A percentile compares a stretch with the other conserved stretches of the same genome.
Conservation (phyloP, 2,888 invertebrate species). For the Neoaliturus tenellus region DNA sequence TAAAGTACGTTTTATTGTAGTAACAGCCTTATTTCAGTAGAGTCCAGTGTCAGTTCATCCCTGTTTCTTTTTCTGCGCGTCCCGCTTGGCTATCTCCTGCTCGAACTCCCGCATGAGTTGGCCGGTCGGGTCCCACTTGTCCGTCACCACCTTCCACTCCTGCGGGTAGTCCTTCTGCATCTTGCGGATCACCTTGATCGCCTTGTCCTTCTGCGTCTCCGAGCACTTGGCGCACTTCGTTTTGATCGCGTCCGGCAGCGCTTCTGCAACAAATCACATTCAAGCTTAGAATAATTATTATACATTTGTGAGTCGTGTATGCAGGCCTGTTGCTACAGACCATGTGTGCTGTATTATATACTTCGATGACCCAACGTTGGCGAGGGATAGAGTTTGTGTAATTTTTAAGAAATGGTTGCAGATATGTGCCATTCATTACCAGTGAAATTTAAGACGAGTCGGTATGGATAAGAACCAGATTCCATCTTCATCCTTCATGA, state of each 20-base stretch:
- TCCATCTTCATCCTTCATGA: too few species aligned
- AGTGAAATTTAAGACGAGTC: too few species aligned
- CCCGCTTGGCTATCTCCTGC: background rate
- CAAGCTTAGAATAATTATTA: too few species aligned
- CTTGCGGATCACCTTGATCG: constrained; percentile 62
- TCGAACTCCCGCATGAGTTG: constrained; percentile 38
- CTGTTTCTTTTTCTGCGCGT: background rate
- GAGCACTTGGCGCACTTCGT: constrained; percentile 66
- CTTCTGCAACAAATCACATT: constrained; percentile 64
- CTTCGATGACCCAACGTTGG: too few species aligned
- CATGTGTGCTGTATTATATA: too few species aligned
- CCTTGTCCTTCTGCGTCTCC: constrained; percentile 61
- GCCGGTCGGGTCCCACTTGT: constrained; percentile 66
- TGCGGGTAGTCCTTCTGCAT: constrained; percentile 63
- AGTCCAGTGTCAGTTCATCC: background rate
- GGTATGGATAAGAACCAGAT: too few species aligned
- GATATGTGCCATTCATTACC: too few species aligned
- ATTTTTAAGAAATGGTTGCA: too few species aligned
- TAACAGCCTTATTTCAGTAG: background rate
- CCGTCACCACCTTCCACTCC: constrained; percentile 64
- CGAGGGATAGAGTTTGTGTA: too few species aligned
- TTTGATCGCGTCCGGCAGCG: constrained; percentile 66
- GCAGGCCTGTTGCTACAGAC: too few species aligned
- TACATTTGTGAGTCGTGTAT: too few species aligned
- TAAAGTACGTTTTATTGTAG: too few species aligned